phyloP scores from a whole-genome alignment of 2,888 invertebrate species.

The Apotomis capreana region DNA sequence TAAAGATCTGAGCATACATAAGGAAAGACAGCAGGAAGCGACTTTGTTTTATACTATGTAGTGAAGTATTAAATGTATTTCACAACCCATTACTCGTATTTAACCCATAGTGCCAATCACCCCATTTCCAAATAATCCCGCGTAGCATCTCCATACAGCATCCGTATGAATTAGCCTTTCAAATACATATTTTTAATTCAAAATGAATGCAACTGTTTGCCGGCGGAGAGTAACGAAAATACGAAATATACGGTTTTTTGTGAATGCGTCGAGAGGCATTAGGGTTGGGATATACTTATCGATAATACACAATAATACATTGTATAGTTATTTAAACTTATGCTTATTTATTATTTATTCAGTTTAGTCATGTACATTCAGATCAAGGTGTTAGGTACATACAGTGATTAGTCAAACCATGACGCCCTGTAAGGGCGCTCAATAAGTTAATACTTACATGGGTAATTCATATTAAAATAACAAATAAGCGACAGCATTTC shows the following conservation, averaged over 20 bases:
- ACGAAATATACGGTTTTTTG: conserved; percentile 34
- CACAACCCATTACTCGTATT: not conserved
- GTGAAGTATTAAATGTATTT: not conserved
- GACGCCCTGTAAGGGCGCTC: too few relatives aligned
- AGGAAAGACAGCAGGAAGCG: too few relatives aligned
- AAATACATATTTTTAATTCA: conserved; percentile 38
- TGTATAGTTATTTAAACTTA: too few relatives aligned
- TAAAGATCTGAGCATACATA: too few relatives aligned
- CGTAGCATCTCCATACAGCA: not conserved
- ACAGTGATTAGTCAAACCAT: too few relatives aligned
- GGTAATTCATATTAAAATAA: too few relatives aligned
- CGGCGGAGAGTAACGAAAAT: conserved; percentile 19
- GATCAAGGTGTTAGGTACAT: too few relatives aligned
- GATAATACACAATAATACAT: not conserved
- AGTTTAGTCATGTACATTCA: too few relatives aligned
- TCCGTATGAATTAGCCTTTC: conserved; percentile 27
- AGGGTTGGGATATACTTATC: conserved; percentile 21
- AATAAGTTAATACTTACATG: too few relatives aligned
- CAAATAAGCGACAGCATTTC: too few relatives aligned
- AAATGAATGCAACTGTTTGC: conserved; percentile 41
- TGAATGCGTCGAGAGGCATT: conserved; percentile 24
- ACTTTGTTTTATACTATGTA: too few relatives aligned
- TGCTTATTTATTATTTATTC: too few relatives aligned
- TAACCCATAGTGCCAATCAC: not conserved
- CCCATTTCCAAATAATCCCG: not conserved